Base-by-base conservation (phyloP, 2,888 invertebrate species). In the Pimpla rufipes region DNA sequence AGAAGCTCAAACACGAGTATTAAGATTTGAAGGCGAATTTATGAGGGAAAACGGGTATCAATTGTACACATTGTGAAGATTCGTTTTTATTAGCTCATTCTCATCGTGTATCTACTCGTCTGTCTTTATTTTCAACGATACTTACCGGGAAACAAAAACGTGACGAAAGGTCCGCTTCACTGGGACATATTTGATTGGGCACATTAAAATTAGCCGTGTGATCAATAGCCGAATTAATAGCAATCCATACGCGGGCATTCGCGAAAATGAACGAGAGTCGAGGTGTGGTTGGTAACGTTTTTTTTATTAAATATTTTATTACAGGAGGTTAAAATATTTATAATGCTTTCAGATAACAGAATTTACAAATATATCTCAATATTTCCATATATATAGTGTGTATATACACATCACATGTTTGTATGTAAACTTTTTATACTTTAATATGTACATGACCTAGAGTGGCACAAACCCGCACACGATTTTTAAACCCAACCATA, bases 251-350 rank as follows among this genome's bases (percentile, higher is more conserved):
- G 23, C 18, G 23, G 29, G 29, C 21, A 21, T 21, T 52, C 52
- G 21, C 1, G 8, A n/a, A 35, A 35, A 29, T 57, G 11, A 35
- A 59, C 35, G 16, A 35, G 13, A 59, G 7, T 57, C 57, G n/a
- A 16, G 1, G 23, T n/a, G 90, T 91, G 90, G 90, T 89, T 91
- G 91, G 91, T 92, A 91, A 92, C 90, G 90, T 92, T 92, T 91
- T 92, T 91, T 91, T 92, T 92, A 91, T 92, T 92, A 90, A 92
- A 91, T 92, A 91, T 91, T 91, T 90, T 91, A 92, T 92, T 93
- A 93, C 92, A 92, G 92, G 92, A 92, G 92, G 91, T 92, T 92
- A 93, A 92, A 92, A 92, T 93, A 93, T 93, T 90, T 89, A 90
- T 91, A 91, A 91, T 92, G 90, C 88, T 91, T 91, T 91, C 90